Percentiles rank a stretch among this genome's conserved stretches.
Conservation (phyloP, 2,113 vertebrate species). For the Lipotes vexillifer region DNA sequence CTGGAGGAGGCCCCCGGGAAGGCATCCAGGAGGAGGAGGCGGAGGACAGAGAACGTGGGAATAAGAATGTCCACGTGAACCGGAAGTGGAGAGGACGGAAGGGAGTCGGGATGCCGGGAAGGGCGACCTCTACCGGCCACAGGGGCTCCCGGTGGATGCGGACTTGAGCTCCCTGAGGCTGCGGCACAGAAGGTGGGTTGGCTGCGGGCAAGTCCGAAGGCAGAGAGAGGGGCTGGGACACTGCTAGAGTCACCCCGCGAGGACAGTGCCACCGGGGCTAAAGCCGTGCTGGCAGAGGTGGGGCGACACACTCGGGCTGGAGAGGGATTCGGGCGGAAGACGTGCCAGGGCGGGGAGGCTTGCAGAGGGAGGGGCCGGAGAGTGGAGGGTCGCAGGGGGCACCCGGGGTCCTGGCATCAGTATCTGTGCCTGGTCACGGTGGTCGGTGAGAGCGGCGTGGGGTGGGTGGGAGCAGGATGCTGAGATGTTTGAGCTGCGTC, state of each 20-base stretch:
- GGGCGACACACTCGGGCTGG: too few species aligned
- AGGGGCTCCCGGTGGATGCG: rapidly evolving
- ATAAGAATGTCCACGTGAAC: rapidly evolving
- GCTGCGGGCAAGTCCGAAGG: neutral
- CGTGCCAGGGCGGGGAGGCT: rapidly evolving
- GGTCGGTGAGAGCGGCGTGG: neutral
- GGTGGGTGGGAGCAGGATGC: rapidly evolving
- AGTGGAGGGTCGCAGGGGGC: neutral
- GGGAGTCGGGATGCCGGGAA: neutral
- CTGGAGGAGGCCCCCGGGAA: neutral
- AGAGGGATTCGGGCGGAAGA: neutral
- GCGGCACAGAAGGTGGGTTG: neutral
- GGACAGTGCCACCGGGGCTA: neutral
- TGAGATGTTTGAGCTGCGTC: neutral
- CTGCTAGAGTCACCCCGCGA: neutral
- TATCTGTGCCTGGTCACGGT: neutral
- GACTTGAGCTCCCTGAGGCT: neutral
- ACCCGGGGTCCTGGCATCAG: neutral
- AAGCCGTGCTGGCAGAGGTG: neutral
- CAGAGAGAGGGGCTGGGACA: neutral
- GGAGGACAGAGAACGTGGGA: neutral
- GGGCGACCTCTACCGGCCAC: neutral
- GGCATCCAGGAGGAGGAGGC: neutral
- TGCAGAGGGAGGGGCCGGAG: too few species aligned
- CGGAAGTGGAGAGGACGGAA: neutral